Conservation (phyloP, 2,113 vertebrate species). For the Crocuta crocuta region DNA sequence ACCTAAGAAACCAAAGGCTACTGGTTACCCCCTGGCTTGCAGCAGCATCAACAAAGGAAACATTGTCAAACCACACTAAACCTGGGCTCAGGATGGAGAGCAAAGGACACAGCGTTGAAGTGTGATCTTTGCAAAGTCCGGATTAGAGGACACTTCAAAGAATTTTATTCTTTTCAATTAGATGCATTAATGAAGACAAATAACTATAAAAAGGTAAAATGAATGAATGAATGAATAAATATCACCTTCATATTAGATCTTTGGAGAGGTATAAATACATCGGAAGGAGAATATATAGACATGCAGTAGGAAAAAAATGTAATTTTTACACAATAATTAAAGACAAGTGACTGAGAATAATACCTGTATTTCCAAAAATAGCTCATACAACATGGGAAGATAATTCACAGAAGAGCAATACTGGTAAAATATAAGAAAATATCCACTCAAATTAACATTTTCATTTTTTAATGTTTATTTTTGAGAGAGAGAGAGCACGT, state of each 20-base stretch:
- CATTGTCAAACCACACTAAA: neutral
- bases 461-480: no score
- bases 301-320: neutral
- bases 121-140: neutral
- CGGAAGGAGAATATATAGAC: neutral
- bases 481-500: no score
- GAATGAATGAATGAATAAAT: no score
- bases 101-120: neutral
- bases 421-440: neutral
- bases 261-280: neutral
- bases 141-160: neutral
- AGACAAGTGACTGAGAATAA: neutral
- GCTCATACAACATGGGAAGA: neutral
- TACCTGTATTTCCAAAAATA: neutral
- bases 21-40: neutral
- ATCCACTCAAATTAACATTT: neutral
- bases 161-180: conserved; percentile 9
- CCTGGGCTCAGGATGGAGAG: no score
- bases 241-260: neutral
- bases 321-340: conserved; percentile 15
- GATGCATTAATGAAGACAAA: conserved; percentile 49
- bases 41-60: neutral
- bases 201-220: neutral
- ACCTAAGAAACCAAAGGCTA: neutral
- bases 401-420: neutral